Base-by-base conservation (phyloP, 2,113 vertebrate genomes). In the Istiophorus platypterus region DNA sequence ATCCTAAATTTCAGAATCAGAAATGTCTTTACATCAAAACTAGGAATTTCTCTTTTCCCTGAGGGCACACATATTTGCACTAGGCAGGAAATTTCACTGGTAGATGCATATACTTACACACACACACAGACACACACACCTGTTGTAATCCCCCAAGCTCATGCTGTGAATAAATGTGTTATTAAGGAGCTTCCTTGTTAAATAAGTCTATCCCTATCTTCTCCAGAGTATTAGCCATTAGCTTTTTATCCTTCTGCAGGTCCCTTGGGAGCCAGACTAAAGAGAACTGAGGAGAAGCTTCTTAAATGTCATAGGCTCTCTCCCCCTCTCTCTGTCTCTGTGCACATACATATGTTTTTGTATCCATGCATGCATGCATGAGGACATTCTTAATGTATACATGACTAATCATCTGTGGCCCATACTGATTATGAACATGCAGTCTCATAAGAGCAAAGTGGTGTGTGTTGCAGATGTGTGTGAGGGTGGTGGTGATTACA, bases 181-280 rank as follows among this genome's bases (percentile, higher is more conserved):
- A 86, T 86, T 84, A 90, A 79, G 78, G 63, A 86, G 85, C 80
- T 78, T 81, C 64, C 66, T 68, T 84, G 74, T 86, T 81, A 83
- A 90, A 86, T 81, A 82, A 73, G 80, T 84, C 83, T 70, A 85
- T 85, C 82, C 73, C 72, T 59, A 51, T 54, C 54, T 82, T 69
- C 78, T 76, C 72, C 62, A 72, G 82, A 75, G 77, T 76, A 88
- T 90, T 73, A 84, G 61, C 78, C 80, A 79, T 86, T 86, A 84
- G 75, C 83, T 81, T 81, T 81, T 72, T 79, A 85, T 85, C 74
- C 82, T 66, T 39, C 42, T 22, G 49, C 68, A 20, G 58, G 63
- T 69, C 82, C 67, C 84, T 47, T 76, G 74, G 81, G 75, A 86
- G 62, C 41, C 61, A 61, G 14, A 78, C 58, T 76, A 79, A 81